Conservation (phyloP, 2,888 invertebrate genomes). For the Eristalinus aeneus region DNA sequence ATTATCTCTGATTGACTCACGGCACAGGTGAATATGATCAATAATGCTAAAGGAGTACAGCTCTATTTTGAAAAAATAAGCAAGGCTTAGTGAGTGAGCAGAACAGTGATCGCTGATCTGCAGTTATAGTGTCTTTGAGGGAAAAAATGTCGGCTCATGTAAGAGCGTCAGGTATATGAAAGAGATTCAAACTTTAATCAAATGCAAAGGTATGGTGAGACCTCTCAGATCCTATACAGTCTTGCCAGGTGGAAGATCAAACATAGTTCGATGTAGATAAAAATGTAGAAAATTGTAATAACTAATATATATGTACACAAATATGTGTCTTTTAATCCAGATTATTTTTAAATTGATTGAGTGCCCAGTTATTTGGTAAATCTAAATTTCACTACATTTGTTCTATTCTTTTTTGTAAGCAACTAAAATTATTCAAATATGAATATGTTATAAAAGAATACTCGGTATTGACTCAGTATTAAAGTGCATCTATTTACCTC, state of each 20-base stretch:
- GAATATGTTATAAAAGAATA: too few species aligned
- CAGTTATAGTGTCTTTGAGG: background rate
- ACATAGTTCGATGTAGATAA: background rate
- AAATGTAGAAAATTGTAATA: background rate
- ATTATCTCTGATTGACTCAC: slow-evolving; percentile 60
- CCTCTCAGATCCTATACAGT: background rate
- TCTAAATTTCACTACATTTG: too few species aligned
- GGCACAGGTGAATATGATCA: slow-evolving; percentile 65
- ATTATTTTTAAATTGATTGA: background rate
- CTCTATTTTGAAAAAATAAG: slow-evolving; percentile 34
- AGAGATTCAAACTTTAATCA: slow-evolving; percentile 13
- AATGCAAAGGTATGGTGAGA: background rate
- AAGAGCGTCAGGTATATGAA: slow-evolving; percentile 9
- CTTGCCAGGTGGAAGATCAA: slow-evolving; percentile 35
- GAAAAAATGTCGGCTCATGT: background rate
- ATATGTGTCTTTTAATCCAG: background rate
- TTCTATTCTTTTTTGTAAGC: too few species aligned
- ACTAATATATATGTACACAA: background rate
- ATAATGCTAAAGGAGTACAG: slow-evolving; percentile 54
- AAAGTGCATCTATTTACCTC: slow-evolving; percentile 45
- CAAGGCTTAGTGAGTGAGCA: slow-evolving; percentile 46
- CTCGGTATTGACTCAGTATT: slow-evolving; percentile 10
- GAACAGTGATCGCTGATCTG: background rate
- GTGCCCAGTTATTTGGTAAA: too few species aligned
- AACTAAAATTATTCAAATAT: background rate